Base-by-base conservation (phyloP, 2,888 invertebrate genomes). In the Celastrina argiolus region DNA sequence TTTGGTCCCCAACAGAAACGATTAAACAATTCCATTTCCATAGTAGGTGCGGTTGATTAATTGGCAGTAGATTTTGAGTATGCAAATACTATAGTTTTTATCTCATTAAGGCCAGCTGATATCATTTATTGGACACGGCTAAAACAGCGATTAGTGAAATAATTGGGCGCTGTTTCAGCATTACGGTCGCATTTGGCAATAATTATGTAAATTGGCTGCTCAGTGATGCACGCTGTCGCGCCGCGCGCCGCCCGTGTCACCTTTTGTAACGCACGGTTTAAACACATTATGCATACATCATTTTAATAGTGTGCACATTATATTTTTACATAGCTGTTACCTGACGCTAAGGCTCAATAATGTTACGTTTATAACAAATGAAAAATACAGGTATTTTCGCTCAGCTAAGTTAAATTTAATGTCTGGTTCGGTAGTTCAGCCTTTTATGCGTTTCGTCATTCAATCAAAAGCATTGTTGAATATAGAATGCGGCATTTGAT, bases 201-300 rank as follows among this genome's bases (percentile, higher is more conserved):
- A 81, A 83, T 84, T 85, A 84, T 84, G 84, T 78, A 84, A 85
- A 85, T 84, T 75, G 75, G 76, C 74, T 78, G 75, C 75, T 76
- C 75, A 72, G 76, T 70, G 74, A 76, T 75, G 74, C 73, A 72
- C 70, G 18, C 34, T 41, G 65, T 58, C 58, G 69, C 74, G 74
- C 76, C 77, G 51, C 12, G 51, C 22, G 78, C 80, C 81, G 77
- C 76, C 16, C 18, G 77, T 76, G 72, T 70, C 72, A 73, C 71
- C 72, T 74, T 75, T 65, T 73, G 71, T 78, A 77, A 76, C 74
- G 76, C 74, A 72, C 72, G 73, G 72, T 73, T 78, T 76, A 76
- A 77, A 78, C 75, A 74, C 76, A 74, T 70, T 64, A 61, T 67
- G 70, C 70, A 73, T 70, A 68, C 73, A 70, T 69, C 70, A 66